Percentiles rank a stretch among this genome's conserved stretches.
phyloP scores from a whole-genome alignment of 2,888 invertebrate genomes.

The Pandemis cinnamomeana region DNA sequence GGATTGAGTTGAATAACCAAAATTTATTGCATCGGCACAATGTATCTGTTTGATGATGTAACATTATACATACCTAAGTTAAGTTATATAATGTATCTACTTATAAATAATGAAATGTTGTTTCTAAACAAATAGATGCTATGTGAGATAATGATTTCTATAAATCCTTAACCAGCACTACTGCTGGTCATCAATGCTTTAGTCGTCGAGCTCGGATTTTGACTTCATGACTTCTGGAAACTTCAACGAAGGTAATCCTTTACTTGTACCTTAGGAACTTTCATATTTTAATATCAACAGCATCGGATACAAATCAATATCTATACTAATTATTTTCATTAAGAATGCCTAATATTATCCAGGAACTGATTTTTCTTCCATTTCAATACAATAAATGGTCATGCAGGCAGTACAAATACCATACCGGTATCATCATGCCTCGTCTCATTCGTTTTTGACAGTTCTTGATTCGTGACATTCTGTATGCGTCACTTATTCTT shows the following conservation, averaged over 20 bases:
- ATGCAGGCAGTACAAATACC: no score
- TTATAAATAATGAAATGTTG: neutral
- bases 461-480: no score
- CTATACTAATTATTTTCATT: neutral
- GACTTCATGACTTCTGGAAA: conserved; percentile 2
- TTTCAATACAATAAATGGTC: no score
- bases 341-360: no score
- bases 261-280: neutral
- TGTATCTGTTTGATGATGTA: neutral
- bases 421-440: no score
- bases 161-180: neutral
- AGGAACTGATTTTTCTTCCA: no score
- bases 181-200: conserved; percentile 3
- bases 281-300: neutral
- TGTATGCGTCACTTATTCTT: no score
- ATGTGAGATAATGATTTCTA: neutral
- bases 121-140: neutral
- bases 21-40: neutral
- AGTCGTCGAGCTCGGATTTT: conserved; percentile 4
- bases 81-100: neutral
- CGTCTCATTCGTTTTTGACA: no score
- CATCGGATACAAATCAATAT: neutral
- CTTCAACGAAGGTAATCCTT: conserved; percentile 10
- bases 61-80: neutral
- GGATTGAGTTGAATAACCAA: neutral